phyloP scores from a whole-genome alignment of 2,888 invertebrate genomes.

The Xylota segnis region DNA sequence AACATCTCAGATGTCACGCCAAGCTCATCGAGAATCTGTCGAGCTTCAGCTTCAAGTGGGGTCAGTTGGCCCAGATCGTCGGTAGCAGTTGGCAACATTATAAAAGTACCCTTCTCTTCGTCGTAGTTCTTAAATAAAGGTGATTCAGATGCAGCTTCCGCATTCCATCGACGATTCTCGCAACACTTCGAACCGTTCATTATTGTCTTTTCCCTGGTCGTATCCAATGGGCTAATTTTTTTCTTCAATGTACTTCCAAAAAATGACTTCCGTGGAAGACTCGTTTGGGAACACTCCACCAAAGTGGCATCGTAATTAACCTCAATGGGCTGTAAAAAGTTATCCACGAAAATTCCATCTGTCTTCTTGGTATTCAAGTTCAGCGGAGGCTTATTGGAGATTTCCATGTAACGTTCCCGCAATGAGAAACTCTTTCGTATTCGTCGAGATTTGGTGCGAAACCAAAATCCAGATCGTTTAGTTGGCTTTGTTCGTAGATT shows the following conservation, averaged over 20 bases:
- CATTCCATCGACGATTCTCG: constrained; percentile 80
- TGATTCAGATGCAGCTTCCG: constrained; percentile 80
- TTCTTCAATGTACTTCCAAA: constrained; percentile 83
- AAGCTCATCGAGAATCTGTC: constrained; percentile 85
- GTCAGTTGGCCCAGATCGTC: constrained; percentile 82
- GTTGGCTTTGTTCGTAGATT: constrained; percentile 81
- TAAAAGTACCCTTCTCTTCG: constrained; percentile 84
- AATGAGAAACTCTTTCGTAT: constrained; percentile 82
- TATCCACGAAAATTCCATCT: constrained; percentile 83
- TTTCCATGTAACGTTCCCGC: constrained; percentile 83
- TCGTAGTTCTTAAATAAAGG: constrained; percentile 83
- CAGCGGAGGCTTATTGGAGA: constrained; percentile 82
- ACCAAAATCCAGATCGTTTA: constrained; percentile 83
- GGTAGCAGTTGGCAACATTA: constrained; percentile 84
- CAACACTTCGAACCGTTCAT: constrained; percentile 76
- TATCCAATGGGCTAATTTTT: constrained; percentile 84
- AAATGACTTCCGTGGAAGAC: constrained; percentile 80
- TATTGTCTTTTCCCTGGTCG: constrained; percentile 81
- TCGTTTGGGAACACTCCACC: constrained; percentile 78
- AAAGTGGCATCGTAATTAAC: constrained; percentile 78
- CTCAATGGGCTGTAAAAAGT: constrained; percentile 84
- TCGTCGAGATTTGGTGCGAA: constrained; percentile 82
- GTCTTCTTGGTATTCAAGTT: constrained; percentile 84
- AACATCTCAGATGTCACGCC: constrained; percentile 88
- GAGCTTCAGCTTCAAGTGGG: constrained; percentile 85